phyloP scores from a whole-genome alignment of 2,113 vertebrate species.

The Sander vitreus region DNA sequence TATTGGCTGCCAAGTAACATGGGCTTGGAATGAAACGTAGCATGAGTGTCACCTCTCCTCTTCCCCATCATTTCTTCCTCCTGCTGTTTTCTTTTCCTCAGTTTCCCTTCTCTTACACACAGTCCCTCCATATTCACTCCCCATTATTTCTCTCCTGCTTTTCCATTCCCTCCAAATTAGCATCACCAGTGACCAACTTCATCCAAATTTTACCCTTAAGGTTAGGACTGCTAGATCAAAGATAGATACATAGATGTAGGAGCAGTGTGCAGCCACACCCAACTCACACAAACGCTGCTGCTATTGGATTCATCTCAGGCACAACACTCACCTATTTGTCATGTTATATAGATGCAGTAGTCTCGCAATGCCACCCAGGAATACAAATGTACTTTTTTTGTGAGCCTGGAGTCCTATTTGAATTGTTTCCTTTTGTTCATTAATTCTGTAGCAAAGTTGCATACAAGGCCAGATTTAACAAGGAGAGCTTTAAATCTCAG shows the following conservation, averaged over 20 bases:
- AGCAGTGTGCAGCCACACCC: conserved; percentile 38
- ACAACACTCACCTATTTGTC: conserved; percentile 3
- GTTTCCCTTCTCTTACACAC: conserved; percentile 11
- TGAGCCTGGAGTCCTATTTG: conserved; percentile 13
- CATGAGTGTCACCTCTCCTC: conserved; percentile 45
- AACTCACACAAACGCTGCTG: not conserved
- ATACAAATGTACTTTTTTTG: conserved; percentile 26
- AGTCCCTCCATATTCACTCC: not conserved
- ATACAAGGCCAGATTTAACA: conserved; percentile 5
- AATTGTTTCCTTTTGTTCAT: conserved; percentile 19
- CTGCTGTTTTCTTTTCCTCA: conserved; percentile 16
- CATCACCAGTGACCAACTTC: conserved; percentile 16
- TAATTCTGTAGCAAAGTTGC: not conserved
- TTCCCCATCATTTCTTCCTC: conserved; percentile 21
- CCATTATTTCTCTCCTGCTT: conserved; percentile 19
- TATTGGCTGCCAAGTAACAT: conserved; percentile 58
- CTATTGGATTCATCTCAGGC: conserved; percentile 38
- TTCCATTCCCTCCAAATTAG: conserved; percentile 33
- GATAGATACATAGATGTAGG: not conserved
- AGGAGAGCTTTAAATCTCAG: conserved; percentile 7
- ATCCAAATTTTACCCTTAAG: conserved; percentile 18
- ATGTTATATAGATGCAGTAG: conserved; percentile 1
- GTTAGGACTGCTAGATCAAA: conserved; percentile 21
- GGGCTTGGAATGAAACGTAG: conserved; percentile 61
- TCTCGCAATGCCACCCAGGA: not conserved